Evolutionary conservation across 2,888 invertebrate species (phyloP), one percentile per base, ranked within the genome.

Genomic region (Hemistola chrysoprasaria): DNA sequence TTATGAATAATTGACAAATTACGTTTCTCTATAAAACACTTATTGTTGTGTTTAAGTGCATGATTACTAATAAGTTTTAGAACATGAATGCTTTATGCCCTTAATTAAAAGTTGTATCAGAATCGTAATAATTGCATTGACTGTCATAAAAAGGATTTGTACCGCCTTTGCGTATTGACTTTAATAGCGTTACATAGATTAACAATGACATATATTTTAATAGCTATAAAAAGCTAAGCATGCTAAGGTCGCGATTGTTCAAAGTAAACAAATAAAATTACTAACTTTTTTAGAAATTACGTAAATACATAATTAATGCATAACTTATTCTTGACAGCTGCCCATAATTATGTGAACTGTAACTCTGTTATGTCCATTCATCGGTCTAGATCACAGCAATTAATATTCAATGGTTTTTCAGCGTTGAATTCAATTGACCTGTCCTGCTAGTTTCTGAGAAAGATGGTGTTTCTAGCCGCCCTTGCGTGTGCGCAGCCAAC

Each of bases 401-500:
- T 32, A 44, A 21, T 29, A 11, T 29, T 9, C 32, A 29, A 23
- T 45, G 39, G 28, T 28, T 10, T 26, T 9, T 22, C 16, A 31
- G 16, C 23, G 11, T 43, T 44, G 46, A 40, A 50, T 53, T 37
- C 28, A 24, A 44, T 52, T 42, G 50, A 43, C 50, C 42, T 47
- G 59, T 65, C 64, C 54, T 38, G 39, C 16, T 25, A 41, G 37
- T 45, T 31, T 38, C 43, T 23, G 56, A 40, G 62, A 61, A 64
- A 61, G 59, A 65, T 69, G 51, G 47, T 50, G 56, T 29, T 44
- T 47, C 53, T 65, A 71, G 55, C 63, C 71, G 78, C 76, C 77
- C 78, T 84, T 81, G 87, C 87, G 87, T 85, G 87, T 60, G 81
- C 82, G 78, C 77, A 68, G 48, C 61, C 60, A 61, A 62, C 69